Evolutionary conservation across 2,797 vertebrate genomes (phyloP).

Genomic region (Megaceryle alcyon): DNA sequence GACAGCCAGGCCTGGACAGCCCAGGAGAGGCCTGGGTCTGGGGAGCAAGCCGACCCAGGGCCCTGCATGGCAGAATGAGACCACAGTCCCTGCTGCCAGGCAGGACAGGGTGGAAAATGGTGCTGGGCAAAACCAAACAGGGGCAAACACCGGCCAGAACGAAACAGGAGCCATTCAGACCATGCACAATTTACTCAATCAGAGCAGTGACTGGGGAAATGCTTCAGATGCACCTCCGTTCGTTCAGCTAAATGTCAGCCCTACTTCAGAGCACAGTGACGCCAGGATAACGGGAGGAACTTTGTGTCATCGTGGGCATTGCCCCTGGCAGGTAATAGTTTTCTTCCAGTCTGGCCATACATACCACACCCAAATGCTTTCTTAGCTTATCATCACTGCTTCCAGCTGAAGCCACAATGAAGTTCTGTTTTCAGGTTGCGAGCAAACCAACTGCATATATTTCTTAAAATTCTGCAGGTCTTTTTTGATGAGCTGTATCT

Average conservation of each 20-base stretch:
- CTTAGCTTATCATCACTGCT: background rate
- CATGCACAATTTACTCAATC: rapidly evolving
- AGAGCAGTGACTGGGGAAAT: background rate
- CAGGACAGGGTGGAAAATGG: background rate
- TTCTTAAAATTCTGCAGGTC: background rate
- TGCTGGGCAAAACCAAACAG: background rate
- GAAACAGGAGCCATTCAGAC: rapidly evolving
- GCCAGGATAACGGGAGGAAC: slow-evolving; percentile 14
- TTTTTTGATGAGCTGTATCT: rapidly evolving
- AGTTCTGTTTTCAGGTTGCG: rapidly evolving
- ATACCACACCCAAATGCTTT: background rate
- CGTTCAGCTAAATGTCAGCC: background rate
- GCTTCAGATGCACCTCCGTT: rapidly evolving
- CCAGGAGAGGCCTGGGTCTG: rapidly evolving
- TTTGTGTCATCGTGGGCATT: slow-evolving; percentile 54
- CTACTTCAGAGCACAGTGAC: background rate
- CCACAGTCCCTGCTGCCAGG: background rate
- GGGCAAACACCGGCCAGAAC: rapidly evolving
- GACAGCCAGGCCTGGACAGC: rapidly evolving
- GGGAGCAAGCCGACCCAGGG: rapidly evolving
- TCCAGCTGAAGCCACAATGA: background rate
- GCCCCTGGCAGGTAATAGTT: slow-evolving; percentile 73
- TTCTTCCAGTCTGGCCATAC: background rate
- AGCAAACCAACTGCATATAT: rapidly evolving
- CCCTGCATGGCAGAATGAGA: rapidly evolving